Evolutionary conservation across 2,888 invertebrate species (phyloP).

Genomic region (Sussaba pulchella): DNA sequence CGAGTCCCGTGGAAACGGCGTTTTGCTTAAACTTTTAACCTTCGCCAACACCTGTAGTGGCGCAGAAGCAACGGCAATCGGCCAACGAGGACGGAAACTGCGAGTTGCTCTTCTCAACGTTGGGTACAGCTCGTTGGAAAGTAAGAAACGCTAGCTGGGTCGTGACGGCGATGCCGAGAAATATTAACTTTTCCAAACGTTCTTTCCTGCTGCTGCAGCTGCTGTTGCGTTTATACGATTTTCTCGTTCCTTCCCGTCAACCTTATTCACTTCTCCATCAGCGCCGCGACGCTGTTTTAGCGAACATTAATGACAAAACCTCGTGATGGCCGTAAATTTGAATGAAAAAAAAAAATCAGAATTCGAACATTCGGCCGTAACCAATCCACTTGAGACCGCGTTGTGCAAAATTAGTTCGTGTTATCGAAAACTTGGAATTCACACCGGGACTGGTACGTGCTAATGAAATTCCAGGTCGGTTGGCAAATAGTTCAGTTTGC

Average conservation of each 20-base stretch:
- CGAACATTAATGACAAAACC: background rate
- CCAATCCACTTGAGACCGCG: background rate
- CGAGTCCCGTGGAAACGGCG: slow-evolving; percentile 53
- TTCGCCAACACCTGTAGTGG: slow-evolving; percentile 26
- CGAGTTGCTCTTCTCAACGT: slow-evolving; percentile 32
- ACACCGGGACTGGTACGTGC: background rate
- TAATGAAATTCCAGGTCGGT: slow-evolving; percentile 61
- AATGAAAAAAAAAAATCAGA: background rate
- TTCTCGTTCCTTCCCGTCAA: background rate
- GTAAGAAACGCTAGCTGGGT: slow-evolving; percentile 15
- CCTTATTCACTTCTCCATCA: background rate
- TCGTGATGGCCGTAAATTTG: background rate
- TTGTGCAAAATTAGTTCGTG: slow-evolving; percentile 1
- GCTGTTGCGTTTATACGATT: background rate
- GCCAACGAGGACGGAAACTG: slow-evolving; percentile 40
- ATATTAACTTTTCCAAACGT: slow-evolving; percentile 13
- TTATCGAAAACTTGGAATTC: slow-evolving; percentile 34
- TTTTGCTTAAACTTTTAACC: slow-evolving; percentile 64
- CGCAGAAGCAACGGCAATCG: slow-evolving; percentile 34
- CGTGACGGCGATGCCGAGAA: background rate
- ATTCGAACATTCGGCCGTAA: background rate
- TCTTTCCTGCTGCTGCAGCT: background rate
- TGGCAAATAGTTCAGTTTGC: slow-evolving; percentile 57
- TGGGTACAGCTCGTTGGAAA: slow-evolving; percentile 2
- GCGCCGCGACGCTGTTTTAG: background rate